Evolutionary conservation across 2,797 vertebrate species (phyloP).

Genomic region (Leuciscus waleckii): DNA sequence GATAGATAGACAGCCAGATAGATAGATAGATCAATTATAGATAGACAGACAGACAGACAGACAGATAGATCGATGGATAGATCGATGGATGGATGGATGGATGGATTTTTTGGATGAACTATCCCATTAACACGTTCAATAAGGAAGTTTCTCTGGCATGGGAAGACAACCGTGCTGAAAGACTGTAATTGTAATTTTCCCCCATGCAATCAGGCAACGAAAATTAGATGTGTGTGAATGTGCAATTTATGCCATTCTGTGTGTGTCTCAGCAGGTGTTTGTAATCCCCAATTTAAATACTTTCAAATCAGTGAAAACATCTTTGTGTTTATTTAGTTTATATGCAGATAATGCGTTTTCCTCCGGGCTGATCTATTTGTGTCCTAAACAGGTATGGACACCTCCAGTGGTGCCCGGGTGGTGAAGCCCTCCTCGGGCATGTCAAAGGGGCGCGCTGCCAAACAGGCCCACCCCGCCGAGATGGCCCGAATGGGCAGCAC

Average conservation of each 20-base stretch:
- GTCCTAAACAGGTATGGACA: slow-evolving; percentile 77
- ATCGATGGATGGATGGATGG: neutral
- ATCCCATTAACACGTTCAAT: neutral
- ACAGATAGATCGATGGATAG: fast-evolving
- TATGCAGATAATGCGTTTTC: neutral
- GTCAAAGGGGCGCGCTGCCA: slow-evolving; percentile 75
- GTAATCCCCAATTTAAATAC: neutral
- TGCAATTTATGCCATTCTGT: slow-evolving; percentile 7
- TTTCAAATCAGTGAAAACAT: slow-evolving; percentile 6
- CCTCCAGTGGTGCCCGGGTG: slow-evolving; percentile 75
- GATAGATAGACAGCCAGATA: fast-evolving
- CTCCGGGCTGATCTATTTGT: slow-evolving; percentile 60
- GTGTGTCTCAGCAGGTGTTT: neutral
- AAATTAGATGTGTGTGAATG: slow-evolving; percentile 23
- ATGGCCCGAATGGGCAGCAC: slow-evolving; percentile 68
- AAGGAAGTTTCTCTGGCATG: neutral
- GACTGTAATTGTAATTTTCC: slow-evolving; percentile 29
- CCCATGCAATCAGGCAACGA: neutral
- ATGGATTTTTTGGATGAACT: neutral
- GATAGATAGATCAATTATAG: fast-evolving
- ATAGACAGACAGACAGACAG: fast-evolving
- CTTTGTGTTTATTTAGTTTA: slow-evolving; percentile 11
- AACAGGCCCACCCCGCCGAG: slow-evolving; percentile 76
- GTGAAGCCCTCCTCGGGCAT: slow-evolving; percentile 77
- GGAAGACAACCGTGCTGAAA: slow-evolving; percentile 1